Evolutionary conservation across 2,797 vertebrate species (phyloP).

Genomic region (Ceryle rudis): DNA sequence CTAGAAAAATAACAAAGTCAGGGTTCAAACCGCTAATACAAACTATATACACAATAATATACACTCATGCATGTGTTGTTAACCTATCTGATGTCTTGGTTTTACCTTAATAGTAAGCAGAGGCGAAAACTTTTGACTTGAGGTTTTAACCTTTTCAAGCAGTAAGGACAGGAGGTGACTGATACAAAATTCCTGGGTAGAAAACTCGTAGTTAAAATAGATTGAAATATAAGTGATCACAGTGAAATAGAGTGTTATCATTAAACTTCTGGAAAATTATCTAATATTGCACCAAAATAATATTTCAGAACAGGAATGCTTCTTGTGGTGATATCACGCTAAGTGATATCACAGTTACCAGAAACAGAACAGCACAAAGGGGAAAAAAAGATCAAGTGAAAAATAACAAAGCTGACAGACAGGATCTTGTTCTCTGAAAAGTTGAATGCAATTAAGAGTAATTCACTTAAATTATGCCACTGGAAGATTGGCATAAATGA

Average conservation of each 20-base stretch:
- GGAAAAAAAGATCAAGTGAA: neutral
- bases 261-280: neutral
- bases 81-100: neutral
- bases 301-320: neutral
- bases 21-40: neutral
- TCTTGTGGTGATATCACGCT: neutral
- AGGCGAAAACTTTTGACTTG: neutral
- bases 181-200: neutral
- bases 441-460: constrained; percentile 18
- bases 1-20: neutral
- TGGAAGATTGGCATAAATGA: neutral
- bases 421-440: constrained; percentile 4
- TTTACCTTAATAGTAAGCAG: neutral
- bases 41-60: neutral
- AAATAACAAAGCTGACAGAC: neutral
- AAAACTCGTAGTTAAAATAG: neutral
- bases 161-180: neutral
- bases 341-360: neutral
- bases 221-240: neutral
- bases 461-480: constrained; percentile 9
- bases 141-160: neutral
- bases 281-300: neutral
- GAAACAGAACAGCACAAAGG: neutral
- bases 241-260: neutral
- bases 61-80: neutral